A percentile compares a stretch with the other conserved stretches of the same genome.
Conservation (phyloP, 2,888 invertebrate species). For the Galeruca laticollis region DNA sequence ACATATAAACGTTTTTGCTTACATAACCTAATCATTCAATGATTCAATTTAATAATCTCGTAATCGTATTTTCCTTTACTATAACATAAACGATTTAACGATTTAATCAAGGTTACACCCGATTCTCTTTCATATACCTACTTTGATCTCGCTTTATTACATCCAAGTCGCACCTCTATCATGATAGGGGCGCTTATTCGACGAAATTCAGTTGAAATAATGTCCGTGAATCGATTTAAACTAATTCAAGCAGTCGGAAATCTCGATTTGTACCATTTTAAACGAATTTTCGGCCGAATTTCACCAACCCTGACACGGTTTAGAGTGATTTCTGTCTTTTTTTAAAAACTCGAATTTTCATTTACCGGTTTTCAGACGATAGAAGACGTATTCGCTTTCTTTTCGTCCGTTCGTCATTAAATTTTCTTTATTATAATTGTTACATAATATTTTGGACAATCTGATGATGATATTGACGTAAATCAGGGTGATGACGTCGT, state of each 20-base stretch:
- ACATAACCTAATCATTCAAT: conserved; percentile 20
- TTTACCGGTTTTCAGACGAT: too few species aligned
- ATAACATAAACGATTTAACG: conserved; percentile 30
- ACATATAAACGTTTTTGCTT: conserved; percentile 6
- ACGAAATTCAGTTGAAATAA: too few species aligned
- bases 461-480: neutral
- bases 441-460: too few species aligned
- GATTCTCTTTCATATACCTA: conserved; percentile 5
- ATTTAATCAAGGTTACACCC: conserved; percentile 30
- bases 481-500: too few species aligned
- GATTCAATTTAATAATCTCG: conserved; percentile 22
- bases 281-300: neutral
- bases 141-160: conserved; percentile 14
- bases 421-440: too few species aligned
- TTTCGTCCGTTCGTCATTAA: too few species aligned
- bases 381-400: too few species aligned
- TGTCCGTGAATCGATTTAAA: too few species aligned
- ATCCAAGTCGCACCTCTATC: conserved; percentile 17
- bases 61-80: conserved; percentile 32
- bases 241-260: too few species aligned
- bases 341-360: too few species aligned
- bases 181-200: neutral
- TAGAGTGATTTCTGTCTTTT: too few species aligned
- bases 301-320: too few species aligned
- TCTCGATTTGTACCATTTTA: neutral